Conservation (phyloP, 2,888 invertebrate genomes). For the Bombyx huttoni region DNA sequence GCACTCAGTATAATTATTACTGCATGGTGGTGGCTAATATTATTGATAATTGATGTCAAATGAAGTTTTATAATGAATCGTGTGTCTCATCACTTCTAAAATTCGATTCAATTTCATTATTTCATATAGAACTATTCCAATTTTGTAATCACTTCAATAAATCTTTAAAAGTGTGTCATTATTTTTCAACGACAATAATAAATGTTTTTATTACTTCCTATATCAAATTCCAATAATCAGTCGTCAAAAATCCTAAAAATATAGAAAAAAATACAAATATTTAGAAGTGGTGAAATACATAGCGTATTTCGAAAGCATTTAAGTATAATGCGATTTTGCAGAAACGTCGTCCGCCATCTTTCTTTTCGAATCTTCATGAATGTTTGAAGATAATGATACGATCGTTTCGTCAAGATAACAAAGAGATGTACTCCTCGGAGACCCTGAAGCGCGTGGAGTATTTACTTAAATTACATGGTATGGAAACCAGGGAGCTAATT, state of each 20-base stretch:
- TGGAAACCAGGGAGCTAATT: conserved; percentile 90
- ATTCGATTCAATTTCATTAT: background rate
- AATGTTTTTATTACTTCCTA: too few species aligned
- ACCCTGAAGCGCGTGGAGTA: conserved; percentile 78
- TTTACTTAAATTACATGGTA: conserved; percentile 84
- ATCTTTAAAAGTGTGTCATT: too few species aligned
- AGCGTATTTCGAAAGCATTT: background rate
- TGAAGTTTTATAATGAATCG: background rate
- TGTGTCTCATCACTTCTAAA: background rate
- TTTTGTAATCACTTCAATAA: too few species aligned
- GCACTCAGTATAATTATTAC: background rate
- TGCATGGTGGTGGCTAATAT: background rate
- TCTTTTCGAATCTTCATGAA: conserved; percentile 91
- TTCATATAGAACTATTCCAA: background rate
- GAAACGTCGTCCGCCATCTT: conserved; percentile 92
- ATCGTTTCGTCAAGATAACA: conserved; percentile 86
- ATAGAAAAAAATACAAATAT: too few species aligned
- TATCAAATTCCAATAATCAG: too few species aligned
- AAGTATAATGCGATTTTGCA: conserved; percentile 38
- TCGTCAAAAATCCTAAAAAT: too few species aligned
- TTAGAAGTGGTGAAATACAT: too few species aligned
- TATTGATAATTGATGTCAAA: background rate
- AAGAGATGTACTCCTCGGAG: conserved; percentile 69
- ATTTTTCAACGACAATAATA: too few species aligned
- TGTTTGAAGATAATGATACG: conserved; percentile 88